These are phyloP conservation scores for Lagenorhynchus albirostris DNA, from an alignment of 2,113 vertebrate species.

Conservation along the genomic window DNA sequence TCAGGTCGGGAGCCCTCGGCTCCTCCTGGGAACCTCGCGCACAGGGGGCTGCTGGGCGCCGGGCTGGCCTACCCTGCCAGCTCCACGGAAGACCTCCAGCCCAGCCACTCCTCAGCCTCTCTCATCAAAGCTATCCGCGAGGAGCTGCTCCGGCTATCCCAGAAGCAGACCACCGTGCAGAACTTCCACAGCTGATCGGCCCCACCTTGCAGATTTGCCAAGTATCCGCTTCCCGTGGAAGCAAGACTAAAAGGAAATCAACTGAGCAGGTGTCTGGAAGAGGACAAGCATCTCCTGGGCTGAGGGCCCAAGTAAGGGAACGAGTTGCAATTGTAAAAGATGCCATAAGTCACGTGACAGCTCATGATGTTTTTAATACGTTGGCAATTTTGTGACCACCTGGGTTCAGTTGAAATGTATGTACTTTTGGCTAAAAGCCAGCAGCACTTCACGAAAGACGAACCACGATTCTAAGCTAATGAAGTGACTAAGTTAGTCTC, in stretches of 20 bases:
- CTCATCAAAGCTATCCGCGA: conserved; percentile 99
- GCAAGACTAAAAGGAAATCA: conserved; percentile 78
- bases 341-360: background rate
- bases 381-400: conserved; percentile 58
- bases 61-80: conserved; percentile 88
- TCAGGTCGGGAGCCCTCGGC: conserved; percentile 88
- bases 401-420: background rate
- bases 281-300: conserved; percentile 41
- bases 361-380: conserved; percentile 28
- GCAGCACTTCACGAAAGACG: conserved; percentile 54
- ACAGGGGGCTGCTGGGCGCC: conserved; percentile 81
- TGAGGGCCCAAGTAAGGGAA: conserved; percentile 56
- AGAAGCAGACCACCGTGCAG: conserved; percentile 93
- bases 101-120: conserved; percentile 95
- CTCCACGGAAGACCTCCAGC: conserved; percentile 90
- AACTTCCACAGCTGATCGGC: conserved; percentile 93
- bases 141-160: conserved; percentile 97
- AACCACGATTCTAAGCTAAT: background rate
- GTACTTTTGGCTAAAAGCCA: conserved; percentile 65
- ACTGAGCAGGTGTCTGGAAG: conserved; percentile 60
- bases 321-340: conserved; percentile 42
- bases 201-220: conserved; percentile 71
- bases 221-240: conserved; percentile 88
- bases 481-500: background rate
- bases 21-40: conserved; percentile 85